These are phyloP conservation scores for Ectemnius continuus DNA, from an alignment of 2,888 invertebrate genomes.

Conservation along the genomic window DNA sequence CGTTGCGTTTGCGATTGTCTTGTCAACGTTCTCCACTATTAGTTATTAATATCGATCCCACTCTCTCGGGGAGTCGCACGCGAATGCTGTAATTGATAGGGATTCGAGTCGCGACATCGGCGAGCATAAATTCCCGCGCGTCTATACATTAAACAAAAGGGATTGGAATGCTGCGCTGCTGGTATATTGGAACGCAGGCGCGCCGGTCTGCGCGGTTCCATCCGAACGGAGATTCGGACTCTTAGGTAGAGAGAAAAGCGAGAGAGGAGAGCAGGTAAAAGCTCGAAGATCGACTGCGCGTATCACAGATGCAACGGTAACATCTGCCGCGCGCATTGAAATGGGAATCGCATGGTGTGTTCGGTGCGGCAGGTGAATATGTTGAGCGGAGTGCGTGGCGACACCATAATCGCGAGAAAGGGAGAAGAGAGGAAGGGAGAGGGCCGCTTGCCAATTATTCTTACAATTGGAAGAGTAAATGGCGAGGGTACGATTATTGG, in stretches of 20 bases:
- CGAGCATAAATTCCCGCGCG: neutral
- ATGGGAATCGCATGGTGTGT: conserved; percentile 20
- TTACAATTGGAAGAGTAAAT: neutral
- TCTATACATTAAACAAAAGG: conserved; percentile 17
- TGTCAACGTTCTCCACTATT: too few relatives aligned
- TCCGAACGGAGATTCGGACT: conserved; percentile 32
- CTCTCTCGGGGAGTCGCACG: too few relatives aligned
- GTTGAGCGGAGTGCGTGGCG: neutral
- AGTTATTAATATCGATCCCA: too few relatives aligned
- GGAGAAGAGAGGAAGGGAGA: neutral
- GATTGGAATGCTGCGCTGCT: neutral
- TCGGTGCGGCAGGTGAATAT: conserved; percentile 48
- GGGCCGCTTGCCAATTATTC: neutral
- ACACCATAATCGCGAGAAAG: neutral
- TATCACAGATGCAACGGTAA: neutral
- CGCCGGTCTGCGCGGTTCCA: conserved; percentile 46
- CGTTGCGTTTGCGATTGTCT: too few relatives aligned
- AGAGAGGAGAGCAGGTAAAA: neutral
- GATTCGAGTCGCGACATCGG: too few relatives aligned
- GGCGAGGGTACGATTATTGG: neutral
- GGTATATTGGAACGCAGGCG: conserved; percentile 46
- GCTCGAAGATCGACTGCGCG: too few relatives aligned
- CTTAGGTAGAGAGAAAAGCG: neutral
- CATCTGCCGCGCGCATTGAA: conserved; percentile 13
- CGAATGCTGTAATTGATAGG: too few relatives aligned